A percentile compares a stretch with the other conserved stretches of the same genome.
These are phyloP conservation scores for Polymixis flavicincta DNA, from an alignment of 2,888 invertebrate genomes.

Conservation along the genomic window DNA sequence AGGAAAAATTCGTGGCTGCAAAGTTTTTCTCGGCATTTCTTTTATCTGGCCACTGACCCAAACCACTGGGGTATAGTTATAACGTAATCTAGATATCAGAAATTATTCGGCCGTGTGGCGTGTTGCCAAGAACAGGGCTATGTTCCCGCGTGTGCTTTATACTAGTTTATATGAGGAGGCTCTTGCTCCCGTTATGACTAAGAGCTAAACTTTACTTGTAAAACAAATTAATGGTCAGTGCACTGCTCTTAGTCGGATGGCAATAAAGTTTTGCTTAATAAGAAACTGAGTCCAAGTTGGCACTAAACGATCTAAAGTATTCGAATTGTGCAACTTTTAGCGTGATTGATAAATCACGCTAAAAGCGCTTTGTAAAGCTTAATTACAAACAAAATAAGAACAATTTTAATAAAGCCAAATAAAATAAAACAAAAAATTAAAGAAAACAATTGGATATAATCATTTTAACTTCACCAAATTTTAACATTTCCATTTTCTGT, in stretches of 20 bases:
- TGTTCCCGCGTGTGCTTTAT: slow-evolving; percentile 24
- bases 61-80: slow-evolving; percentile 26
- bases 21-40: slow-evolving; percentile 11
- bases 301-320: background rate
- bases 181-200: slow-evolving; percentile 29
- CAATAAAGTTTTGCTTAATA: background rate
- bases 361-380: too few species aligned
- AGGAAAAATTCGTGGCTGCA: background rate
- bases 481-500: background rate
- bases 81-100: slow-evolving; percentile 54
- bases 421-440: too few species aligned
- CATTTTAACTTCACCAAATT: background rate
- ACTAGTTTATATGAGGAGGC: slow-evolving; percentile 14
- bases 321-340: background rate
- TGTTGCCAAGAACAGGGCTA: slow-evolving; percentile 55
- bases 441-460: too few species aligned
- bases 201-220: slow-evolving; percentile 25
- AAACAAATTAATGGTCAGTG: slow-evolving; percentile 26
- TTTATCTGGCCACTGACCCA: slow-evolving; percentile 40
- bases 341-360: too few species aligned
- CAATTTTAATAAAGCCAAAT: too few species aligned
- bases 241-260: background rate
- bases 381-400: background rate
- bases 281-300: background rate
- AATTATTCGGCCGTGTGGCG: slow-evolving; percentile 58